These are phyloP conservation scores for Apostichopus parvimensis DNA, from an alignment of 35 echinoderm and acorn worm species.

Conservation along the genomic window DNA sequence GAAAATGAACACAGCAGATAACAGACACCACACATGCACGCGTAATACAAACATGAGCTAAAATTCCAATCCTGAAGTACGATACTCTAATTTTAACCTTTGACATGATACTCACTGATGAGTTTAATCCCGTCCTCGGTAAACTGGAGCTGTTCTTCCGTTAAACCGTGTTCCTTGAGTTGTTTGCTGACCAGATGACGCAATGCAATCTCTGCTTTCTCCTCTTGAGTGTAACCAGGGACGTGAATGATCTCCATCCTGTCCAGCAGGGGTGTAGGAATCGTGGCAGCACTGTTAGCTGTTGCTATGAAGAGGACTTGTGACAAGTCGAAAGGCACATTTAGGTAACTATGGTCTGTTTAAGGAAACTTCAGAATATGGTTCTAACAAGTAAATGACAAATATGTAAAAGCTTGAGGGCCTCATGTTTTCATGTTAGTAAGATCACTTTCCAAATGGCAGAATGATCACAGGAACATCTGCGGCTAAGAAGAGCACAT, in stretches of 20 bases:
- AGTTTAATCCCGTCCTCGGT: slow-evolving; percentile 80
- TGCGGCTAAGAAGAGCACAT: no score
- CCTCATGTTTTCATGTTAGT: no score
- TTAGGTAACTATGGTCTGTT: slow-evolving; percentile 76
- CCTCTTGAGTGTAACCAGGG: slow-evolving; percentile 90
- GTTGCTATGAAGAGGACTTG: slow-evolving; percentile 99
- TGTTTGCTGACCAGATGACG: slow-evolving; percentile 88
- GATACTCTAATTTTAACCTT: not conserved
- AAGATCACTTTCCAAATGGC: no score
- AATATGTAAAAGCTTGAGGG: no score
- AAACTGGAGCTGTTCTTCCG: slow-evolving; percentile 90
- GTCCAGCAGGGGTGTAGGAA: slow-evolving; percentile 88
- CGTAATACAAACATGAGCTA: no score
- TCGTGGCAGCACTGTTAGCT: slow-evolving; percentile 80
- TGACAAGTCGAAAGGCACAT: slow-evolving; percentile 99
- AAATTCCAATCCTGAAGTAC: no score
- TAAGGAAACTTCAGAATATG: slow-evolving; percentile 19
- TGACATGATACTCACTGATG: slow-evolving; percentile 74
- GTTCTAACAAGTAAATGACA: no score
- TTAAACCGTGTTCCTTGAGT: slow-evolving; percentile 92
- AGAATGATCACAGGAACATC: no score
- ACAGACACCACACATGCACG: no score
- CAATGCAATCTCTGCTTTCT: slow-evolving; percentile 89
- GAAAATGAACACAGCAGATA: no score
- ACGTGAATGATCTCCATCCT: slow-evolving; percentile 97